Evolutionary conservation across 1,140 invertebrate genomes (phyloP), one percentile per base, ranked within the genome.

Genomic region (Anadara kagoshimensis): DNA sequence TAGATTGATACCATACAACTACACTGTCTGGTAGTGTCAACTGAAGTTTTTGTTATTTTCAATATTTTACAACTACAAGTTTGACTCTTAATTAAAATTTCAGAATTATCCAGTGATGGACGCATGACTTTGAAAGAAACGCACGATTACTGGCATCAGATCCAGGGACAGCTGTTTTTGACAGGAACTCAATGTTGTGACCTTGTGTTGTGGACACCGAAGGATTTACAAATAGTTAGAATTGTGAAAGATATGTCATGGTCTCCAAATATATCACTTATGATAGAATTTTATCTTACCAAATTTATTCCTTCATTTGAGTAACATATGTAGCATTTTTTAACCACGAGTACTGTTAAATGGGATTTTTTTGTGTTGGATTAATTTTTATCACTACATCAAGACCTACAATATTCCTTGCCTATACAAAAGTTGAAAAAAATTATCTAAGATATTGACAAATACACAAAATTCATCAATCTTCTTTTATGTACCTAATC

Each of bases 221-320:
- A 62, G 24, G 58, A 70, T 36, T 53, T 63, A 10, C 61, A 72
- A 57, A 51, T 72, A n/a, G 24, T 72, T 64, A 20, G 62, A 53
- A 56, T 72, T 59, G 44, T 71, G 14, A 64, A 73, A 22, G 62
- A 65, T n/a, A 53, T 63, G 22, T 43, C 54, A 22, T 71, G 49
- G 59, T 58, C 54, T 62, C 20, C 26, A 47, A 73, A 62, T 29
- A 71, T 71, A 54, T 53, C 69, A 62, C 53, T 44, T n/a, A 71
- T 71, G 69, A 41, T 71, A 20, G 59, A 64, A 41, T 71, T 71
- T 71, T 71, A 64, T 56, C 63, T 63, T 41, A 54, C 44, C 14
- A 71, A 63, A 29, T 62, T 71, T 47, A n/a, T 67, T 36, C 49
- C 65, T 29, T 67, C 65, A 5, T 67, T 56, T 20, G 41, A 36